phyloP scores from a whole-genome alignment of 2,888 invertebrate species.

The Synanthedon formicaeformis region DNA sequence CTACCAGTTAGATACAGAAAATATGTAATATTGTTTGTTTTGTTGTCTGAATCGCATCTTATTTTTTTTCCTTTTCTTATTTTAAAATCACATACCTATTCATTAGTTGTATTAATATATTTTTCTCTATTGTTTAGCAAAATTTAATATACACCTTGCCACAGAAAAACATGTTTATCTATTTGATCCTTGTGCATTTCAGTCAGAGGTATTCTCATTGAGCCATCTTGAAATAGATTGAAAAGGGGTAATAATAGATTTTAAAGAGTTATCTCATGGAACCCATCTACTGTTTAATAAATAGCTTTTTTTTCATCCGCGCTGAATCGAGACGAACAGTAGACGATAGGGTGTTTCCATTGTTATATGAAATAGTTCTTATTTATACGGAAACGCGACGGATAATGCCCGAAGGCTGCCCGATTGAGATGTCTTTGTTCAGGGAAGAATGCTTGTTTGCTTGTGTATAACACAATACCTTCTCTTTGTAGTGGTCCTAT shows the following conservation, averaged over 20 bases:
- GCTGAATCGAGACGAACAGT: conserved; percentile 40
- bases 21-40: no score
- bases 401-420: conserved; percentile 58
- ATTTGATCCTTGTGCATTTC: background rate
- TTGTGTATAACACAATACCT: conserved; percentile 47
- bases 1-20: no score
- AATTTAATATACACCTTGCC: background rate
- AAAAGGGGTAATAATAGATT: conserved; percentile 61
- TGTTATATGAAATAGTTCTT: conserved; percentile 58
- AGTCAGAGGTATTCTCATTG: background rate
- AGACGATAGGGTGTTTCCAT: conserved; percentile 37
- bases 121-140: background rate
- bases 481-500: conserved; percentile 44
- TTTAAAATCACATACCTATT: no score
- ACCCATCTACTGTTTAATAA: conserved; percentile 60
- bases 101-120: no score
- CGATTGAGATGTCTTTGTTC: conserved; percentile 61
- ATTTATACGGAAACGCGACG: conserved; percentile 64
- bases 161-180: background rate
- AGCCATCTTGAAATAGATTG: conserved; percentile 1
- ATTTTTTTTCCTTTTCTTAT: no score
- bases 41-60: no score
- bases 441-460: conserved; percentile 46
- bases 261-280: conserved; percentile 45
- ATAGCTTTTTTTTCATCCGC: conserved; percentile 53